Evolutionary conservation across 2,888 invertebrate species (phyloP).

Genomic region (Meiosimyza platycephala): DNA sequence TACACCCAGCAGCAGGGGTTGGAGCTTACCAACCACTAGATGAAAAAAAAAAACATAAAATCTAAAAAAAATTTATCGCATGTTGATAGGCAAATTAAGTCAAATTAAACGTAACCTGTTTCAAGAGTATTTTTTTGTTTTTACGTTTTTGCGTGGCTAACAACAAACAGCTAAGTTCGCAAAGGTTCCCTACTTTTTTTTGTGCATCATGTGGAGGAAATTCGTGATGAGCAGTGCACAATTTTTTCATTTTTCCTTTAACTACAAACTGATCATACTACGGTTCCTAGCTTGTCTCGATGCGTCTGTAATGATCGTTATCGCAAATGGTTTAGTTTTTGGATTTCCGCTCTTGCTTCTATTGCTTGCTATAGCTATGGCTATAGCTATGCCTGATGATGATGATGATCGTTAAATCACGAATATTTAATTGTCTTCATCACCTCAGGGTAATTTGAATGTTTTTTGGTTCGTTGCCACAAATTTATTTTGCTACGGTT

Average conservation of each 20-base stretch:
- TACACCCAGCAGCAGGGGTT: neutral
- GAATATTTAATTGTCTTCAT: conserved; percentile 68
- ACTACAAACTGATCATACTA: too few species aligned
- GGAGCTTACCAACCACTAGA: too few species aligned
- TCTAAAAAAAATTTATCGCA: conserved; percentile 54
- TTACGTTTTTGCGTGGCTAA: conserved; percentile 19
- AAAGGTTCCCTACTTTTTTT: conserved; percentile 26
- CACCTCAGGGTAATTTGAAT: conserved; percentile 64
- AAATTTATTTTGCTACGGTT: conserved; percentile 15
- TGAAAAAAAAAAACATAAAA: too few species aligned
- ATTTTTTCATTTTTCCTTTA: conserved; percentile 27
- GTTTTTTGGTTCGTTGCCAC: conserved; percentile 5
- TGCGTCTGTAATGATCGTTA: conserved; percentile 32
- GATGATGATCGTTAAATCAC: conserved; percentile 66
- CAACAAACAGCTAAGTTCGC: conserved; percentile 37
- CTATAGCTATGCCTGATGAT: conserved; percentile 33
- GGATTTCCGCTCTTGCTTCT: conserved; percentile 32
- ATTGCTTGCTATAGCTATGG: conserved; percentile 38
- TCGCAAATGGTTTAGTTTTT: conserved; percentile 30
- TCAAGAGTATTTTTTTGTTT: conserved; percentile 19
- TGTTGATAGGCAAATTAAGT: conserved; percentile 62
- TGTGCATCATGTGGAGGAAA: conserved; percentile 45
- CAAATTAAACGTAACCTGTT: conserved; percentile 60
- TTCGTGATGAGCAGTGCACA: conserved; percentile 54
- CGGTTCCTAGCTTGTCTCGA: conserved; percentile 39